A percentile compares a stretch with the other conserved stretches of the same genome.
Evolutionary conservation across 2,888 invertebrate species (phyloP).

Genomic region (Phymatocera aterrima): DNA sequence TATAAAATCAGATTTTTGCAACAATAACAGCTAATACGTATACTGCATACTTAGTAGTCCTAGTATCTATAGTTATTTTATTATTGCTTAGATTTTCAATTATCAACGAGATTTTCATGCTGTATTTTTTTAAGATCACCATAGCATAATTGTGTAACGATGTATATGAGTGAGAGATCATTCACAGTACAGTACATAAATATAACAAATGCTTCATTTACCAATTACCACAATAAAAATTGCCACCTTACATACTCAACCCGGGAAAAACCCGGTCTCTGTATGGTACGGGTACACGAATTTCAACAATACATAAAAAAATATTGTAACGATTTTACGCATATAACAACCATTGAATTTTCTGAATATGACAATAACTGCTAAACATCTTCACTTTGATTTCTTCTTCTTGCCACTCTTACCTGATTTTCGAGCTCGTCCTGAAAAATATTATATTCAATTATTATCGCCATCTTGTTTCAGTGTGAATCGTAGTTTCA

Average conservation of each 20-base stretch:
- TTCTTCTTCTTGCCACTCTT: slow-evolving; percentile 63
- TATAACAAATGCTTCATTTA: slow-evolving; percentile 36
- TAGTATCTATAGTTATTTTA: slow-evolving; percentile 24
- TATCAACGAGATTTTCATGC: slow-evolving; percentile 20
- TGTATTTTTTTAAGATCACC: slow-evolving; percentile 17
- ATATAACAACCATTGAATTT: slow-evolving; percentile 40
- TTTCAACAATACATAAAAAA: slow-evolving; percentile 41
- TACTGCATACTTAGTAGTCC: too few species aligned
- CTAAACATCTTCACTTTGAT: slow-evolving; percentile 55
- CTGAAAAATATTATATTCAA: slow-evolving; percentile 56
- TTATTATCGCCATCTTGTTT: background rate
- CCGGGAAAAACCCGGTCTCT: background rate
- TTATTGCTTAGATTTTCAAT: slow-evolving; percentile 18
- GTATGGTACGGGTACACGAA: slow-evolving; percentile 33
- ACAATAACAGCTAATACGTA: background rate
- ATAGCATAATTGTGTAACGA: background rate
- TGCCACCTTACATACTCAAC: background rate
- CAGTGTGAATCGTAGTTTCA: too few species aligned
- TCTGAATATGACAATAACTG: slow-evolving; percentile 1
- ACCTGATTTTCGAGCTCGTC: slow-evolving; percentile 58
- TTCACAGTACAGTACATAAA: background rate
- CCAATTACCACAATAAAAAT: background rate
- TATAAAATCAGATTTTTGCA: slow-evolving; percentile 30
- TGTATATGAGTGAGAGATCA: too few species aligned
- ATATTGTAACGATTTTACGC: slow-evolving; percentile 39